Conservation (phyloP, 2,888 invertebrate species). For the Sphecodes monilicornis region DNA sequence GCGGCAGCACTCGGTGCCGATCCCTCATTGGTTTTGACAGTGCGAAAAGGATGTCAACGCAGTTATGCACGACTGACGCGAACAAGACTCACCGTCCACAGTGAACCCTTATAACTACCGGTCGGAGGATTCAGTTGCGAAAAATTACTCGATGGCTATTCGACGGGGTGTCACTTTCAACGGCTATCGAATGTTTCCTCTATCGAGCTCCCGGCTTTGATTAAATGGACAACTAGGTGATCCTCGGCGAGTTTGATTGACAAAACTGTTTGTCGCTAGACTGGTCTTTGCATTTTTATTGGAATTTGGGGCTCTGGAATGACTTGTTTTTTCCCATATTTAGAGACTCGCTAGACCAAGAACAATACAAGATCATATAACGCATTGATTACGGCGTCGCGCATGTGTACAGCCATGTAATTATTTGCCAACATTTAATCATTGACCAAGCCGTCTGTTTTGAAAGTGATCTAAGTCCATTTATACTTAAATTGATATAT, state of each 20-base stretch:
- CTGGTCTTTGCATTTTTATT: neutral
- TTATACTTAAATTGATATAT: no score
- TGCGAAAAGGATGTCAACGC: constrained; percentile 57
- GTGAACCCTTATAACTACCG: constrained; percentile 20
- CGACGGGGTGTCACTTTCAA: constrained; percentile 11
- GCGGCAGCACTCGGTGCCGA: constrained; percentile 54
- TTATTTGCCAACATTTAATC: no score
- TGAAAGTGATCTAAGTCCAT: no score
- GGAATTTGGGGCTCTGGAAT: neutral
- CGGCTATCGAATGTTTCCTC: constrained; percentile 24
- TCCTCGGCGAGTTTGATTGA: neutral
- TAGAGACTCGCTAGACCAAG: neutral
- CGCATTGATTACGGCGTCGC: no score
- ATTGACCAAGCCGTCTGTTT: no score
- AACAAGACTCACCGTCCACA: constrained; percentile 16
- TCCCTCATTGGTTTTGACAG: constrained; percentile 58
- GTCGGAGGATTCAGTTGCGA: constrained; percentile 24
- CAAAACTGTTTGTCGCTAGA: neutral
- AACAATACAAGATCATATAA: neutral
- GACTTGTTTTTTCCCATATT: neutral
- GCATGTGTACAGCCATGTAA: no score
- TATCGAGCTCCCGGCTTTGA: neutral
- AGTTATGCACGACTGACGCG: constrained; percentile 32
- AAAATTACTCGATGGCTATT: constrained; percentile 33
- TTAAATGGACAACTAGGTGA: neutral